These are phyloP conservation scores for Aplochiton taeniatus DNA, from an alignment of 2,797 vertebrate genomes.

Conservation along the genomic window DNA sequence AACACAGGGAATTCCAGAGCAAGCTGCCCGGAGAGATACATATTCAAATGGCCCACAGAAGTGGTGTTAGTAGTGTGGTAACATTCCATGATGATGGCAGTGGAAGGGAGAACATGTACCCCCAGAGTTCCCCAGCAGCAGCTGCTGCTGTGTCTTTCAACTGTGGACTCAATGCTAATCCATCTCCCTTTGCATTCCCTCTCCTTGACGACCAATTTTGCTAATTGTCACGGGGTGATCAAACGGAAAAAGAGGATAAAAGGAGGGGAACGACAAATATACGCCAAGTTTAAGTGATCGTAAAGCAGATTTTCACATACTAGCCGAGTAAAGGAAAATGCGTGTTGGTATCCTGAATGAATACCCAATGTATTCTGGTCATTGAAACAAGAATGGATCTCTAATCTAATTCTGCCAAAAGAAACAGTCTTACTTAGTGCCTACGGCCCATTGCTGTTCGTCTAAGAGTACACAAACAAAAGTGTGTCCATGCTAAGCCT, in stretches of 20 bases:
- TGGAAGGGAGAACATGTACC: not conserved
- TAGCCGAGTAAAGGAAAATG: no score
- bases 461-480: not conserved
- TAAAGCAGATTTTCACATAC: no score
- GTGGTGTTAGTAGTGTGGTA: constrained; percentile 33
- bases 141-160: constrained; percentile 21
- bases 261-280: no score
- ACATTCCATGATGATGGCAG: constrained; percentile 3
- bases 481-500: not conserved
- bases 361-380: no score
- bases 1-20: constrained; percentile 23
- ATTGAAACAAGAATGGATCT: no score
- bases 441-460: no score
- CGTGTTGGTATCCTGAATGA: no score
- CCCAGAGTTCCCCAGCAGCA: not conserved
- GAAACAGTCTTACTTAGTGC: no score
- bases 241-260: not conserved
- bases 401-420: no score
- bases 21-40: constrained; percentile 35
- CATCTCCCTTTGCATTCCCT: constrained; percentile 4
- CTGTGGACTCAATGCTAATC: constrained; percentile 13
- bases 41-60: constrained; percentile 38
- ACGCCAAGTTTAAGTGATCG: no score
- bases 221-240: not conserved
- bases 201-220: constrained; percentile 4